Percentiles rank a stretch among this genome's conserved stretches.
Conservation (phyloP, 1,140 invertebrate genomes). For the Yoshiicerus persimilis region DNA sequence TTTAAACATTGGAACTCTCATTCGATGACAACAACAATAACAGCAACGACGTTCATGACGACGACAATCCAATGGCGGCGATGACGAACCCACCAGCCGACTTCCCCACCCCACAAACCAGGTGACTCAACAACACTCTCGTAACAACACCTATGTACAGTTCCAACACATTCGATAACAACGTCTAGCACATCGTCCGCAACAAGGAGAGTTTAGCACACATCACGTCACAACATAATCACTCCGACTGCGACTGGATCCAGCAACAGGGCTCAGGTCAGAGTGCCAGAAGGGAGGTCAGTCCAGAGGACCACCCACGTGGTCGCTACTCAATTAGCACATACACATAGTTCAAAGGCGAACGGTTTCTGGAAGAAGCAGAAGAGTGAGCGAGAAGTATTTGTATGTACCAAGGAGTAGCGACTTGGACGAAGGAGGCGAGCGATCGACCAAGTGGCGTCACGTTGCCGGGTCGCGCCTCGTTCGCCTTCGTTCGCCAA, state of each 20-base stretch:
- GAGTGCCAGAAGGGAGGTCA: no score
- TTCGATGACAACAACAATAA: background rate
- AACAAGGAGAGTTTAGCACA: background rate
- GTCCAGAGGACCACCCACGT: background rate
- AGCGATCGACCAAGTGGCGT: no score
- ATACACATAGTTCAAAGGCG: background rate
- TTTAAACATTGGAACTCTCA: conserved; percentile 10
- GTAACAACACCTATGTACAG: no score
- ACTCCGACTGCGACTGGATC: no score
- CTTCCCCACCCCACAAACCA: no score
- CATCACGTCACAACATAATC: background rate
- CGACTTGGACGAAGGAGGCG: background rate
- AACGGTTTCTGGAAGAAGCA: conserved; percentile 1
- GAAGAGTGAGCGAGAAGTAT: background rate
- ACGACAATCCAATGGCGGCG: background rate
- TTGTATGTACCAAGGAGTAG: background rate
- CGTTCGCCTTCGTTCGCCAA: background rate
- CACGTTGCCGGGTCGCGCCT: no score
- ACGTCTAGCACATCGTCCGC: no score
- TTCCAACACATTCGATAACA: no score
- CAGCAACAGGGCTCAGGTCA: background rate
- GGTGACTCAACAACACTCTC: no score
- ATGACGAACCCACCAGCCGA: no score
- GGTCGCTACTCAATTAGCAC: background rate
- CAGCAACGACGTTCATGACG: background rate